Evolutionary conservation across 2,113 vertebrate genomes (phyloP).

Genomic region (Eulacestoma nigropectus): DNA sequence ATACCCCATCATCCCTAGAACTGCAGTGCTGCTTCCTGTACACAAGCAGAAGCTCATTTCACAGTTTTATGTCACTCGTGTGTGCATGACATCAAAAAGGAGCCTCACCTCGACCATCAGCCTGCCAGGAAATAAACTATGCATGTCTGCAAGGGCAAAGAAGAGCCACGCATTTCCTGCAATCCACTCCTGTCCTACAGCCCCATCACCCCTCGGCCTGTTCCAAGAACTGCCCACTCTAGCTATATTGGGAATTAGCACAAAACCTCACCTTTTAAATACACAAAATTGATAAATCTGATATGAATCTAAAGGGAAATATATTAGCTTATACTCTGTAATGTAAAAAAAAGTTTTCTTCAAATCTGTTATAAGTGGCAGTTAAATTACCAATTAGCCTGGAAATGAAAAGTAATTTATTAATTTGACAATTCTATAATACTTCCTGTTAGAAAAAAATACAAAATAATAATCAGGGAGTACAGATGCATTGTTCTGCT

Average conservation of each 20-base stretch:
- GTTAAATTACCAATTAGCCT: neutral
- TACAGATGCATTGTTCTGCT: neutral
- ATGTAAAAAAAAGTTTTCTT: neutral
- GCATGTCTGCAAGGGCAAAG: neutral
- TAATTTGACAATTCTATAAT: neutral
- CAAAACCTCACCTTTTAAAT: neutral
- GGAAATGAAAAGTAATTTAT: neutral
- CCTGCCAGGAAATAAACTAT: neutral
- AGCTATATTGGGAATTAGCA: neutral
- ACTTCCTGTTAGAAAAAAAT: neutral
- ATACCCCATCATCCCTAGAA: neutral
- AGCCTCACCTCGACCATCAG: neutral
- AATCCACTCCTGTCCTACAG: neutral
- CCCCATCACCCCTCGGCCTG: rapidly evolving
- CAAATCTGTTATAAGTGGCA: neutral
- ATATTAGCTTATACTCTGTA: neutral
- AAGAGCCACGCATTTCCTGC: neutral
- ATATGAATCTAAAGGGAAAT: neutral
- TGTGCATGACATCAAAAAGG: neutral
- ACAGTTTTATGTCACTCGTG: neutral
- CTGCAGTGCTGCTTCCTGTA: neutral
- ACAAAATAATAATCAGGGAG: neutral
- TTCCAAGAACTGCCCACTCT: neutral
- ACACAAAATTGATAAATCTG: neutral
- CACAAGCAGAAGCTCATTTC: neutral